phyloP scores from a whole-genome alignment of 2,113 vertebrate species.

The Bubo blakistoni region DNA sequence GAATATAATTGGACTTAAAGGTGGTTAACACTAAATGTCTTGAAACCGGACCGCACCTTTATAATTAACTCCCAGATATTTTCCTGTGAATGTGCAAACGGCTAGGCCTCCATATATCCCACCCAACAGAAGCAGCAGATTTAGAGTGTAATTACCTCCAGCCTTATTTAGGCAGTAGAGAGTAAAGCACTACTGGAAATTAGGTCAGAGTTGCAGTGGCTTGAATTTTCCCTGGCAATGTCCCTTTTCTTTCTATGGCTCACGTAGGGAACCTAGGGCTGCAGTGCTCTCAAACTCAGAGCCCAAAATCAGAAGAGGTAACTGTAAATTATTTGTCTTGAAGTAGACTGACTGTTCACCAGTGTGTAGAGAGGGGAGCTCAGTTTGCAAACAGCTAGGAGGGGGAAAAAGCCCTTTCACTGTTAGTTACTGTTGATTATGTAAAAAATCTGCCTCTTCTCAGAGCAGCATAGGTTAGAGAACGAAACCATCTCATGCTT shows the following conservation, averaged over 20 bases:
- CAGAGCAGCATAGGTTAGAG: not conserved
- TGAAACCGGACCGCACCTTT: not conserved
- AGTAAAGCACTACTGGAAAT: not conserved
- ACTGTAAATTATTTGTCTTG: not conserved
- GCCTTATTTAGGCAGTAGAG: not conserved
- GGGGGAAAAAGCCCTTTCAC: not conserved
- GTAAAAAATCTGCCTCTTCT: not conserved
- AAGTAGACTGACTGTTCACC: not conserved
- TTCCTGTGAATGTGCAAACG: not conserved
- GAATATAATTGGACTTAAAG: not conserved
- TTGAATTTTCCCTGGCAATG: not conserved
- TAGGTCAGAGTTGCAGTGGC: not conserved
- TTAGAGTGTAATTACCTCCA: not conserved
- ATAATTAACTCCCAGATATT: not conserved
- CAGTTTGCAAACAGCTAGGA: not conserved
- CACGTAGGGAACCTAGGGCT: fast-evolving
- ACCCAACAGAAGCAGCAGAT: not conserved
- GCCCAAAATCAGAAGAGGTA: not conserved
- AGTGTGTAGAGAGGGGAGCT: not conserved
- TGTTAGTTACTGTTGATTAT: not conserved
- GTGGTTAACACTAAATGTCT: not conserved
- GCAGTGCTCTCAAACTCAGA: not conserved
- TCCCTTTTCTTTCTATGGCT: not conserved
- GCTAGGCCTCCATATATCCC: not conserved
- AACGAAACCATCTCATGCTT: not conserved